Conservation (phyloP, 2,888 invertebrate genomes). For the Drosophila atroscutellata region DNA sequence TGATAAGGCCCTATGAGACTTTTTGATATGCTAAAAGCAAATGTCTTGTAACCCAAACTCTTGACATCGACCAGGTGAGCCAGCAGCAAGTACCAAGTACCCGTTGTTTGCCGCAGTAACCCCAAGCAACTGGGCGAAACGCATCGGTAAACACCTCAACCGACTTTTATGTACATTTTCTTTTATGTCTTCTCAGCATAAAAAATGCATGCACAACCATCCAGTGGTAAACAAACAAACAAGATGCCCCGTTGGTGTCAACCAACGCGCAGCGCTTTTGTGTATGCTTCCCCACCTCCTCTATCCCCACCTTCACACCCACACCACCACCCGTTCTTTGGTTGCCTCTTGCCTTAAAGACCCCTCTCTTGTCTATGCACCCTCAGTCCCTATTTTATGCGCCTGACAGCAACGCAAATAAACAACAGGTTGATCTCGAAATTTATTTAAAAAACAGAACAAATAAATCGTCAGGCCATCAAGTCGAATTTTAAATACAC, state of each 20-base stretch:
- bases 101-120: conserved; percentile 11
- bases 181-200: conserved; percentile 76
- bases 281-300: conserved; percentile 24
- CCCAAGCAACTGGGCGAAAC: conserved; percentile 61
- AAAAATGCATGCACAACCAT: conserved; percentile 73
- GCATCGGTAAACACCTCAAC: conserved; percentile 74
- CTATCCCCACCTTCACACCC: background rate
- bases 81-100: conserved; percentile 1
- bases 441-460: conserved; percentile 54
- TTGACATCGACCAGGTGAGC: conserved; percentile 33
- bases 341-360: background rate
- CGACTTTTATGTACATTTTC: conserved; percentile 75
- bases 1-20: conserved; percentile 32
- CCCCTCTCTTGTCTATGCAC: background rate
- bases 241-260: conserved; percentile 60
- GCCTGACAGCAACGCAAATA: conserved; percentile 61
- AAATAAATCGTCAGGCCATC: background rate
- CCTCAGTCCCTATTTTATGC: conserved; percentile 18
- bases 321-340: background rate
- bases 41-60: conserved; percentile 39
- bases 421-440: conserved; percentile 63
- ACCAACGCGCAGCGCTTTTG: conserved; percentile 40
- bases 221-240: conserved; percentile 66
- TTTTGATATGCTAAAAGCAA: conserved; percentile 68
- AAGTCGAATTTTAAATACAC: conserved; percentile 24